phyloP scores from a whole-genome alignment of 2,113 vertebrate genomes.

The Paralichthys olivaceus region DNA sequence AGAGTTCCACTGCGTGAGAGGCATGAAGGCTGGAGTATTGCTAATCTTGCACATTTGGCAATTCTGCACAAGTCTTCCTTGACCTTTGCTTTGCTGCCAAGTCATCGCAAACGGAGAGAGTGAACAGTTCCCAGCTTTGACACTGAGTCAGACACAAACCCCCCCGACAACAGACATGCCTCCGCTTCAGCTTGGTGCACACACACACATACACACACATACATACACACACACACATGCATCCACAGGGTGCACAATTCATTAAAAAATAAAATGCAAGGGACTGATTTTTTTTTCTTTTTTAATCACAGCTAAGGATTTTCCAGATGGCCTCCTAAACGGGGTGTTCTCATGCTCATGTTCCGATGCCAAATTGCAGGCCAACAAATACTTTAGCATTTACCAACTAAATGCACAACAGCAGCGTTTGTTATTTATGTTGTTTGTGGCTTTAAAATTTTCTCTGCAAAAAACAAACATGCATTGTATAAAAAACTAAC shows the following conservation, averaged over 20 bases:
- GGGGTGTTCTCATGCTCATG: conserved; percentile 49
- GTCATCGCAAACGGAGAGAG: conserved; percentile 68
- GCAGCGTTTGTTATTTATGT: conserved; percentile 11
- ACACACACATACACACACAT: no score
- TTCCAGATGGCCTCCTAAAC: conserved; percentile 70
- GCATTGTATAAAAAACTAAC: neutral
- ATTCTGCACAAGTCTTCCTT: conserved; percentile 64
- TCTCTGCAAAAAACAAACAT: conserved; percentile 1
- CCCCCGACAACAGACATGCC: conserved; percentile 32
- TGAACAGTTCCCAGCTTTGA: conserved; percentile 56
- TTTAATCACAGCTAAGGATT: conserved; percentile 45
- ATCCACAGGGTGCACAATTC: conserved; percentile 53
- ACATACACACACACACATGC: neutral
- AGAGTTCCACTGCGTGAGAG: conserved; percentile 28
- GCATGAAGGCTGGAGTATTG: conserved; percentile 24
- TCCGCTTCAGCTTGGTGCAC: conserved; percentile 8
- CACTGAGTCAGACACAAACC: conserved; percentile 50
- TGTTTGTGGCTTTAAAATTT: conserved; percentile 15
- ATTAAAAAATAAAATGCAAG: conserved; percentile 59
- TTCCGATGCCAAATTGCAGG: conserved; percentile 53
- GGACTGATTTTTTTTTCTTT: conserved; percentile 21
- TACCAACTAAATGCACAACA: conserved; percentile 43
- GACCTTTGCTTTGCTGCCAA: conserved; percentile 72
- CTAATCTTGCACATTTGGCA: conserved; percentile 57
- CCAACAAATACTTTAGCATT: conserved; percentile 51